A percentile compares a stretch with the other conserved stretches of the same genome.
These are phyloP conservation scores for Eutrigla gurnardus DNA, from an alignment of 2,797 vertebrate species.

Conservation along the genomic window DNA sequence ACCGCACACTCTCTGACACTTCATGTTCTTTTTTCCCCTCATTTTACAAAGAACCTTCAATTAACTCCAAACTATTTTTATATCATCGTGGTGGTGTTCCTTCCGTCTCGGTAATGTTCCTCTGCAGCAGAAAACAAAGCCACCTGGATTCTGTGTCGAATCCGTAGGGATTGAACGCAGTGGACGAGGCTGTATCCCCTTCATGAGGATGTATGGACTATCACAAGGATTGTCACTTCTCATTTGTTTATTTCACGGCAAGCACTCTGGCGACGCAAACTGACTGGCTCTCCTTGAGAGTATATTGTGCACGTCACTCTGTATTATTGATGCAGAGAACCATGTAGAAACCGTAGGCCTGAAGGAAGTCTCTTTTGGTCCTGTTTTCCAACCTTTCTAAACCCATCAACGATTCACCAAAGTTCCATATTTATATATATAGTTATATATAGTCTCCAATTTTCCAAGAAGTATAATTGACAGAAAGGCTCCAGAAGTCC, in stretches of 20 bases:
- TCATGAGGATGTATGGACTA: conserved; percentile 75
- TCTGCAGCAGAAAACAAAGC: conserved; percentile 52
- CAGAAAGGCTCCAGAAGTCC: no score
- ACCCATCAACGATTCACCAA: background rate
- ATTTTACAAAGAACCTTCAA: conserved; percentile 52
- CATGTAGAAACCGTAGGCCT: conserved; percentile 69
- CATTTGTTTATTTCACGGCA: conserved; percentile 77
- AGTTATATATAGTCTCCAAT: no score
- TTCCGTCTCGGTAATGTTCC: conserved; percentile 38
- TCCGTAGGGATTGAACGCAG: conserved; percentile 35
- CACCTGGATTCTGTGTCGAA: conserved; percentile 50
- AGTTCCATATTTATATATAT: background rate
- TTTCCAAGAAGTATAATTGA: no score
- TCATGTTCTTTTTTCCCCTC: conserved; percentile 17
- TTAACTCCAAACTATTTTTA: conserved; percentile 58
- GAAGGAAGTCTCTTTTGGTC: conserved; percentile 48
- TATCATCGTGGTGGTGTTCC: conserved; percentile 36
- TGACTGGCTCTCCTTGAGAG: conserved; percentile 79
- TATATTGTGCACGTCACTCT: conserved; percentile 79
- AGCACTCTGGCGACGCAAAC: conserved; percentile 63
- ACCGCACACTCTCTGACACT: conserved; percentile 36
- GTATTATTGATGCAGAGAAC: conserved; percentile 76
- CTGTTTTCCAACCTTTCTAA: conserved; percentile 34
- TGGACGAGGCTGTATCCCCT: conserved; percentile 51
- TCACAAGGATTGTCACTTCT: conserved; percentile 80